Base-by-base conservation (phyloP, 2,888 invertebrate species). In the Morinoia aosen region DNA sequence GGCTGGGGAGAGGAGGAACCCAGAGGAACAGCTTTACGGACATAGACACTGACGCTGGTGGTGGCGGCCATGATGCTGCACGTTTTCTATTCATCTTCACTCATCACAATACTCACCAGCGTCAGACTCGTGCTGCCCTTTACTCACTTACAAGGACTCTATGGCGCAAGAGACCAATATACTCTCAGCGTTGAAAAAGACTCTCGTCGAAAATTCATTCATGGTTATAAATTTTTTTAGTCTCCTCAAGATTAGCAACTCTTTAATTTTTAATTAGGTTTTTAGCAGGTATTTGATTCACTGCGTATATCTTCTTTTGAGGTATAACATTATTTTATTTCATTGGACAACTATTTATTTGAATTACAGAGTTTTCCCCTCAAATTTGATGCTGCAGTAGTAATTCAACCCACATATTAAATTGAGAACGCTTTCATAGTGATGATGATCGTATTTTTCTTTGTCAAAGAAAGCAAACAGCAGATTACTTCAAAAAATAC, bases 31-130 rank as follows among this genome's bases (percentile, higher is more conserved):
- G 33, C 90, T 0, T 90, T 39, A 19, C 19, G 90, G 90, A 90
- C 90, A 11, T 90, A 11, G 90, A 14, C n/a, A 0, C 90, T 39
- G 90, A 90, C 90, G 90, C 90, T 90, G 90, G 33, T 90, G 90
- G n/a, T 90, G 90, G n/a, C 90, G 11, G 90, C n/a, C 33, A 90
- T 90, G 40, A n/a, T 90, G 90, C 90, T 90, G 90, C 90, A 90
- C 90, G 90, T 90, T 3, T 90, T 14, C 40, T 90, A 90, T n/a
- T n/a, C 90, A 90, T 90, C 90, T 2, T 90, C 90, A 33, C 90
- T 90, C n/a, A 25, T 90, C 90, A 90, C 90, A 14, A 90, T 90
- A n/a, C 90, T 90, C n/a, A 90, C 90, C 11, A 10, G 90, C 90
- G n/a, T 33, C 90, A 3, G 14, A 14, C 33, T 90, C 90, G 90